Evolutionary conservation across 2,113 vertebrate genomes (phyloP).

Genomic region (Hypomesus transpacificus): DNA sequence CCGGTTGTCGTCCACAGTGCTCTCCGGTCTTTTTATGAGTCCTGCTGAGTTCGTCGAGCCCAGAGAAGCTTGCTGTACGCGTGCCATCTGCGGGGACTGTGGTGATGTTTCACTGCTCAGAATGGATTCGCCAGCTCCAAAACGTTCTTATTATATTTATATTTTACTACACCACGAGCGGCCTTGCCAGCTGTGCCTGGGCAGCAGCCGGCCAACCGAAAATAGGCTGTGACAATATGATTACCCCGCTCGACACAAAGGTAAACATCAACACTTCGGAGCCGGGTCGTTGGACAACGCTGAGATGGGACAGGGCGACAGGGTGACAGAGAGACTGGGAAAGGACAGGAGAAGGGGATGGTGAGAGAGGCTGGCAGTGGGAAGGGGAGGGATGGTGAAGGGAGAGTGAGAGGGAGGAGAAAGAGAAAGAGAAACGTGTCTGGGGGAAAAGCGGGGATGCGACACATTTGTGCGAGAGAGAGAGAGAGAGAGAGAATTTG

Average conservation of each 20-base stretch:
- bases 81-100: conserved; percentile 77
- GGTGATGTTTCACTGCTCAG: conserved; percentile 83
- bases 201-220: conserved; percentile 57
- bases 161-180: conserved; percentile 80
- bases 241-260: conserved; percentile 51
- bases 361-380: conserved; percentile 23
- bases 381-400: conserved; percentile 3
- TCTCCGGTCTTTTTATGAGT: conserved; percentile 14
- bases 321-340: background rate
- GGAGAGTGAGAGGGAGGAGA: conserved; percentile 26
- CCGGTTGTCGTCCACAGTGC: conserved; percentile 30
- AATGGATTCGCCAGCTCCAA: conserved; percentile 84
- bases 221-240: conserved; percentile 68
- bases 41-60: background rate
- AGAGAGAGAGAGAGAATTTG: background rate
- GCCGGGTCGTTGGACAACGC: background rate
- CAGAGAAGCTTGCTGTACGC: conserved; percentile 51
- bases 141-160: conserved; percentile 85
- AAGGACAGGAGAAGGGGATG: conserved; percentile 12
- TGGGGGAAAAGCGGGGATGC: background rate
- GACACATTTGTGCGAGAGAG: too few relatives aligned
- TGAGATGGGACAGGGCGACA: background rate
- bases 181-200: conserved; percentile 73
- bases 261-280: conserved; percentile 34
- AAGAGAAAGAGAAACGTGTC: conserved; percentile 23